Conservation (phyloP, 2,888 invertebrate genomes). For the Amblyjoppa fuscipennis region DNA sequence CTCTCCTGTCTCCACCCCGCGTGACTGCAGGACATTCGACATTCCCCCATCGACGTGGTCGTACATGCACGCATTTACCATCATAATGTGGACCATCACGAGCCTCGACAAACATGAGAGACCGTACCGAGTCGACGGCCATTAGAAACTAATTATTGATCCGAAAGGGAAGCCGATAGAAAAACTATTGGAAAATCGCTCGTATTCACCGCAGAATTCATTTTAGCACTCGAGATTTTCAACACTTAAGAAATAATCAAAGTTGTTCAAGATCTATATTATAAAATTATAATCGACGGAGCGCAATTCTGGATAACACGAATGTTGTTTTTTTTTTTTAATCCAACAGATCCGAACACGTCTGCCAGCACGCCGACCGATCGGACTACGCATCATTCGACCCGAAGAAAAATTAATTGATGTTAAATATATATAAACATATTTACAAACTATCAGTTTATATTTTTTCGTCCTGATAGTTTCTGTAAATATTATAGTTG, state of each 20-base stretch:
- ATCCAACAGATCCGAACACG: constrained; percentile 30
- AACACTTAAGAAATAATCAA: not conserved
- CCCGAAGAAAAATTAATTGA: constrained; percentile 50
- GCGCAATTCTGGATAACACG: not conserved
- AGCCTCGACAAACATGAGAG: constrained; percentile 43
- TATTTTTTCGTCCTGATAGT: constrained; percentile 28
- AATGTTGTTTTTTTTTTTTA: constrained; percentile 1
- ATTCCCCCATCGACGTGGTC: constrained; percentile 64
- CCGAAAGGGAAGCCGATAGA: constrained; percentile 12
- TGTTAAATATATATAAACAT: constrained; percentile 49
- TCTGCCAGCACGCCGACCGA: constrained; percentile 16
- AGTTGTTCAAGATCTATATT: not conserved
- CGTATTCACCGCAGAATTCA: not conserved
- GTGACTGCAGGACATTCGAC: constrained; percentile 73
- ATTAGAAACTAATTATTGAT: constrained; percentile 81
- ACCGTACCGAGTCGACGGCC: constrained; percentile 66
- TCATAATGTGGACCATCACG: constrained; percentile 24
- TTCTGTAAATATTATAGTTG: constrained; percentile 16
- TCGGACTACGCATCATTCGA: constrained; percentile 30
- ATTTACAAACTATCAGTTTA: constrained; percentile 16
- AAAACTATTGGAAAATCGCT: not conserved
- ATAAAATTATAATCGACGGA: not conserved
- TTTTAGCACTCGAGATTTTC: not conserved
- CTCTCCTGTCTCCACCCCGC: constrained; percentile 75
- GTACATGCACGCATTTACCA: constrained; percentile 44